Conservation (phyloP, 2,113 vertebrate species). For the Coregonus clupeaformis region DNA sequence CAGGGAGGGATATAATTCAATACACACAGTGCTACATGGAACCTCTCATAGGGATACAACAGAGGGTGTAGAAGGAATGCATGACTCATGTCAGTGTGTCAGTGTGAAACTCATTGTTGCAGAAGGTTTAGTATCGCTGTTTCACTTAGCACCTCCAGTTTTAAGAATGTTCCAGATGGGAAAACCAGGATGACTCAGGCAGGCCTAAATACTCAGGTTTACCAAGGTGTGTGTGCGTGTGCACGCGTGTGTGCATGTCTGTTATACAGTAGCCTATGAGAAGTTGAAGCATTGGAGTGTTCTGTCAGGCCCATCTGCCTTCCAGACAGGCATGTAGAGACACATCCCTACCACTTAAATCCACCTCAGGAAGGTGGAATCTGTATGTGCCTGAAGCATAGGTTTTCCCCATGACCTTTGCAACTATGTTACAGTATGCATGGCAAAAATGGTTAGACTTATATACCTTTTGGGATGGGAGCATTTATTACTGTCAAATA, state of each 20-base stretch:
- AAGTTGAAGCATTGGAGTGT: no score
- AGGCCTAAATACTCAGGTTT: background rate
- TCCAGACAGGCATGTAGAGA: conserved; percentile 47
- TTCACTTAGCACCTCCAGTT: background rate
- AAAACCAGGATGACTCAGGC: background rate
- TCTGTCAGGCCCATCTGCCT: background rate
- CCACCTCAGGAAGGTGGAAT: conserved; percentile 51
- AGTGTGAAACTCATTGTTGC: no score
- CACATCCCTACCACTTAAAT: conserved; percentile 42
- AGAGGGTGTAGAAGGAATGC: background rate
- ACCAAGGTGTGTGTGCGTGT: background rate
- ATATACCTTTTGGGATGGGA: no score
- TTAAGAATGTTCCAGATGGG: background rate
- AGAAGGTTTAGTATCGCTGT: background rate
- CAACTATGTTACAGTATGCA: no score
- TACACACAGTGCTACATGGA: background rate
- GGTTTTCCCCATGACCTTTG: background rate
- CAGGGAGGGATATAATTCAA: background rate
- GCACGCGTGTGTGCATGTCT: background rate
- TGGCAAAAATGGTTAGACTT: no score
- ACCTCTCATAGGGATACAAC: background rate
- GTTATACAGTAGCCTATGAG: background rate
- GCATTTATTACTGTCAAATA: no score
- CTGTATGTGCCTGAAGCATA: background rate
- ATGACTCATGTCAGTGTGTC: background rate